Conservation (phyloP, 2,113 vertebrate species). For the Ascaphus truei region DNA sequence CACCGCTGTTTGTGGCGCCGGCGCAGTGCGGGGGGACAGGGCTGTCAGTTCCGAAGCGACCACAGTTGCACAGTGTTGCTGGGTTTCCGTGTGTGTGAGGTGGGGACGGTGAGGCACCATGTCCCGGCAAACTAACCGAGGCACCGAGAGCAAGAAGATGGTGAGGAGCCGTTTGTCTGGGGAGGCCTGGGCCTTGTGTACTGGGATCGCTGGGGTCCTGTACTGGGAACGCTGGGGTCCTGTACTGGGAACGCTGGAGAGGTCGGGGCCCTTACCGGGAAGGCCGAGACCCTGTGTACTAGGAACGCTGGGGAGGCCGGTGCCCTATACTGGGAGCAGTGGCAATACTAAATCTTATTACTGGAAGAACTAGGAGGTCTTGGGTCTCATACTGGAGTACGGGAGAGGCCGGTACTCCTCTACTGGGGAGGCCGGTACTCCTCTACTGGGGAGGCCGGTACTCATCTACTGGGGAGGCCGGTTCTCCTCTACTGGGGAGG, state of each 20-base stretch:
- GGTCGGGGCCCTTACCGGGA: neutral
- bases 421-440: no score
- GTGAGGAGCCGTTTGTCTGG: slow-evolving; percentile 55
- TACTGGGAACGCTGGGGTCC: neutral
- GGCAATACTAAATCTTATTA: no score
- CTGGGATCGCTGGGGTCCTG: neutral
- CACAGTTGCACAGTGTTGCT: neutral
- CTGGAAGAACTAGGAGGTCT: no score
- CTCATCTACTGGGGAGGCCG: no score
- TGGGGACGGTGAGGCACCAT: slow-evolving; percentile 58
- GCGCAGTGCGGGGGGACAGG: neutral
- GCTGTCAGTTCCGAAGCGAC: neutral
- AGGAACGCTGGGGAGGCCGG: no score
- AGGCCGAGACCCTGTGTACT: neutral
- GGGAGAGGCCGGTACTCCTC: no score
- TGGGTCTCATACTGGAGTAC: no score
- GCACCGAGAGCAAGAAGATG: slow-evolving; percentile 95
- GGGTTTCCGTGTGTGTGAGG: neutral
- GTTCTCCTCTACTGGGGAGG: no score
- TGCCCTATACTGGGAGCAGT: no score
- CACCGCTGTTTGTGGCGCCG: neutral
- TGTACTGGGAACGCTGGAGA: neutral
- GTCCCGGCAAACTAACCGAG: slow-evolving; percentile 88
- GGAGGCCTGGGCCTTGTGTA: neutral
- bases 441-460: no score